These are phyloP conservation scores for Holacanthella duospinosa DNA, from an alignment of 2,888 invertebrate genomes.

Conservation along the genomic window DNA sequence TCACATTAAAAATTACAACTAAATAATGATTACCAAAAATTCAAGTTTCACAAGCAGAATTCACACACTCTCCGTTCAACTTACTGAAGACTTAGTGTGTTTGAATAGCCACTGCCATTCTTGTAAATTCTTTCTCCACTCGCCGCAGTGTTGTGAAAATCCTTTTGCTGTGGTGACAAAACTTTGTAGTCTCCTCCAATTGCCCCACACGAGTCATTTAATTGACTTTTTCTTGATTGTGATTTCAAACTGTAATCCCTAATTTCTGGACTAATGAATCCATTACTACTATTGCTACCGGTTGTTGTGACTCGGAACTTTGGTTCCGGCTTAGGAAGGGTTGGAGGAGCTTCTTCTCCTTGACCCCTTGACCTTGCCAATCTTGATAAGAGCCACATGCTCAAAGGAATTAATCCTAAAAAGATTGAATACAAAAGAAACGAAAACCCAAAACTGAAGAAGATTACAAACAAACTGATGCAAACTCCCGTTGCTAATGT, in stretches of 20 bases:
- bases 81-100: not conserved
- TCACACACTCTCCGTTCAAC: too few species aligned
- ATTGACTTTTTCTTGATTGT: not conserved
- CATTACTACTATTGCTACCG: not conserved
- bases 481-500: too few species aligned
- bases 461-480: not conserved
- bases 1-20: constrained; percentile 7
- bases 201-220: too few species aligned
- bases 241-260: not conserved
- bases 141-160: too few species aligned
- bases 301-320: not conserved
- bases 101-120: not conserved
- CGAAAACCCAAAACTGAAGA: not conserved
- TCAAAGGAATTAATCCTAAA: not conserved
- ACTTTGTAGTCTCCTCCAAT: too few species aligned
- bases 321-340: not conserved
- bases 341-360: too few species aligned
- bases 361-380: not conserved
- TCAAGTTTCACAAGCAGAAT: too few species aligned
- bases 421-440: not conserved
- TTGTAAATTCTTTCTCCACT: not conserved
- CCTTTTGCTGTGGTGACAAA: too few species aligned
- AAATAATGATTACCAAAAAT: too few species aligned
- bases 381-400: not conserved
- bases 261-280: too few species aligned